Percentiles rank a stretch among this genome's conserved stretches.
phyloP scores from a whole-genome alignment of 1,140 invertebrate genomes.

The Drosophila asahinai region DNA sequence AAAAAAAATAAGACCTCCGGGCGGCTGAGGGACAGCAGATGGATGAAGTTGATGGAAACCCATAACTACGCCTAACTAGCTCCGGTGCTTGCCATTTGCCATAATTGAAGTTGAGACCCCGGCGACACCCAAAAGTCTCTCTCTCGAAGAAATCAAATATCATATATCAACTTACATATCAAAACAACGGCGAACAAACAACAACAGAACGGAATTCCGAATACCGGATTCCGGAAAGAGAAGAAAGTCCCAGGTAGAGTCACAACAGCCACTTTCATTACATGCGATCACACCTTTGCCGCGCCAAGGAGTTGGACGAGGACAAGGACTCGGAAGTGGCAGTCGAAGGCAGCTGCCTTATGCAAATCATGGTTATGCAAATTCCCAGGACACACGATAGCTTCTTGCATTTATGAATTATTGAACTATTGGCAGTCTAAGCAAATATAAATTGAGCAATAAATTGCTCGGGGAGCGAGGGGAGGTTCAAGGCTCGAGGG shows the following conservation, averaged over 20 bases:
- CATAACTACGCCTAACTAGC: conserved; percentile 26
- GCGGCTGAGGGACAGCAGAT: background rate
- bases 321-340: background rate
- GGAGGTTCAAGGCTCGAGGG: background rate
- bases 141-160: conserved; percentile 73
- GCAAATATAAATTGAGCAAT: conserved; percentile 82
- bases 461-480: conserved; percentile 51
- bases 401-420: conserved; percentile 69
- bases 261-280: conserved; percentile 49
- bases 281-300: conserved; percentile 71
- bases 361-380: conserved; percentile 75
- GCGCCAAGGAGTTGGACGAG: conserved; percentile 19
- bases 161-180: conserved; percentile 83
- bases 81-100: conserved; percentile 35
- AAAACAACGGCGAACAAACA: conserved; percentile 71
- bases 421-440: conserved; percentile 82
- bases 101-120: conserved; percentile 66
- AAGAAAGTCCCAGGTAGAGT: conserved; percentile 53
- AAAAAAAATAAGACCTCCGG: background rate
- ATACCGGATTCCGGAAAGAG: background rate
- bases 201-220: conserved; percentile 47
- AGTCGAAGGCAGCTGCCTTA: conserved; percentile 61
- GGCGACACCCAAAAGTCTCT: conserved; percentile 45
- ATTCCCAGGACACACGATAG: conserved; percentile 65
- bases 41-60: conserved; percentile 8